Evolutionary conservation across 2,113 vertebrate species (phyloP).

Genomic region (Perccottus glenii): DNA sequence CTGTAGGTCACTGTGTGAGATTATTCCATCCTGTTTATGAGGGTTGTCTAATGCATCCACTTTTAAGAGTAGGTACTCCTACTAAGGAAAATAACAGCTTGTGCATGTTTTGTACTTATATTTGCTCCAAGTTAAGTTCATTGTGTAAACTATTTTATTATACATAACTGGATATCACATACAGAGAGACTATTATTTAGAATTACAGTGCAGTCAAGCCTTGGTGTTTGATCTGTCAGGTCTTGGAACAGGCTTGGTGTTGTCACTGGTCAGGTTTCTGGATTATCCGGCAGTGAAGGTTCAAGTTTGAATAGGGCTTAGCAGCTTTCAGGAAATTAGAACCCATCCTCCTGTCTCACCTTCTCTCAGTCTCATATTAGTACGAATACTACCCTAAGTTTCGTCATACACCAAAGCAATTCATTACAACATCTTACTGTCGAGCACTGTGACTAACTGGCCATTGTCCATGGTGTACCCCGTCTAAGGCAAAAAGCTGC

Average conservation of each 20-base stretch:
- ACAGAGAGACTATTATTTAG: neutral
- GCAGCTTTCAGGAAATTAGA: conserved; percentile 67
- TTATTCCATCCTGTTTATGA: too few relatives aligned
- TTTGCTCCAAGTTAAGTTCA: neutral
- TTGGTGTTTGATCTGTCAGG: conserved; percentile 31
- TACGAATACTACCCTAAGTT: neutral
- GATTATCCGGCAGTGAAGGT: conserved; percentile 41
- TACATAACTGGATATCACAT: too few relatives aligned
- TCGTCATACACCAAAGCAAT: conserved; percentile 1
- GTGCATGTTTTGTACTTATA: neutral
- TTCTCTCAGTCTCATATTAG: conserved; percentile 1
- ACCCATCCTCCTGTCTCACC: conserved; percentile 32
- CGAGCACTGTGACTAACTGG: too few relatives aligned
- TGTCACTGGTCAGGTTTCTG: conserved; percentile 23
- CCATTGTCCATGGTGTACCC: too few relatives aligned
- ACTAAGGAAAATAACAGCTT: too few relatives aligned
- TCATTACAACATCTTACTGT: neutral
- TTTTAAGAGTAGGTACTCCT: too few relatives aligned
- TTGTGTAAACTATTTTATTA: neutral
- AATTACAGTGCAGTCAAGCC: neutral
- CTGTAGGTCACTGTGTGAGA: too few relatives aligned
- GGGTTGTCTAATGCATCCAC: too few relatives aligned
- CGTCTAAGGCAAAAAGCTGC: too few relatives aligned
- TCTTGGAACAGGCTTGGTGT: conserved; percentile 6
- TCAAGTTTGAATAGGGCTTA: conserved; percentile 55